Evolutionary conservation across 2,113 vertebrate genomes (phyloP), one percentile per base, ranked within the genome.

Genomic region (Grammomys surdaster): DNA sequence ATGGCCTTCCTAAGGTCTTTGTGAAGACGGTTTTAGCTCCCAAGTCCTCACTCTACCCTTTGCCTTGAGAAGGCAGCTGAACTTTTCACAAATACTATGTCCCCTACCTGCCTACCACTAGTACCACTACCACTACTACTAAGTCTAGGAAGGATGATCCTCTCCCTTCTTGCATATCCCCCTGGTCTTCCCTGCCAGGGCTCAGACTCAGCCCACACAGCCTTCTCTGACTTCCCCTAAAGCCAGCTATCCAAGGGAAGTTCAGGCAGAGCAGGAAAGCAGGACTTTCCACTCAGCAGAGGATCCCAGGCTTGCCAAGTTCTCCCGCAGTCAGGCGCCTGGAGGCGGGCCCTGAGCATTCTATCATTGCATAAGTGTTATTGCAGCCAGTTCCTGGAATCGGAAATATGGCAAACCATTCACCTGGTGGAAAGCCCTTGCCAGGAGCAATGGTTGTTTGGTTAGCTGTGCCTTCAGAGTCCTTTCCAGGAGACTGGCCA

Each of bases 361-460:
- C 85, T 69, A 69, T 82, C 97, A 97, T 1, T 88, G 89, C 95
- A 67, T 92, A 43, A 36, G 96, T 97, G 95, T 46, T 26, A 19
- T 97, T 98, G 96, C 97, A 98, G 98, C 60, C 88, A 97, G 97
- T 89, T 97, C 97, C 95, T 82, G 96, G 88, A 97, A 97, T 22
- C 0, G 51, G 95, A 97, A 97, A 97, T 84, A 97, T 96, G 97
- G 95, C 96, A 98, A 98, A 96, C 77, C 78, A 73, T 96, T 98
- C 97, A 98, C 97, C 98, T 98, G 97, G 96, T 96, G 73, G 33
- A 76, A 96, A 95, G 93, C 67, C 76, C 88, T 93, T 97, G 1
- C 0, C 94, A 36, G 91, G 81, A 92, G 58, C 48, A 46, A 87
- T 13, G 22, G 88, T 80, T 97, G 95, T 95, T 93, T 94, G 81